phyloP scores from a whole-genome alignment of 2,888 invertebrate genomes.

The Asteroscopus sphinx region DNA sequence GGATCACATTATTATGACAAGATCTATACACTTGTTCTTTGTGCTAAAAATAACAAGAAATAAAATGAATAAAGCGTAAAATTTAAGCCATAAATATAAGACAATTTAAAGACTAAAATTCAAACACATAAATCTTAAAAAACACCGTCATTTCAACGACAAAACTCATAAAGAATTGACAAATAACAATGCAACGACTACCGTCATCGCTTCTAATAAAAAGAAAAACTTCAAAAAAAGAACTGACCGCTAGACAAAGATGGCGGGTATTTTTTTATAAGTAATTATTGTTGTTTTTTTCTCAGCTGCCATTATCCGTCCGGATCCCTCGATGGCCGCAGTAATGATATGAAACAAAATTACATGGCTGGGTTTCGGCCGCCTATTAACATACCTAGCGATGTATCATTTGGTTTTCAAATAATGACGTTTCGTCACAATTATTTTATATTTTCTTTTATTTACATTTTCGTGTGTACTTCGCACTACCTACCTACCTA shows the following conservation, averaged over 20 bases:
- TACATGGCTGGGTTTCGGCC: slow-evolving; percentile 78
- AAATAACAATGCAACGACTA: slow-evolving; percentile 58
- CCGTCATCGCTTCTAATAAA: slow-evolving; percentile 56
- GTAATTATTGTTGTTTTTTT: slow-evolving; percentile 76
- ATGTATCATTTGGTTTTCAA: slow-evolving; percentile 77
- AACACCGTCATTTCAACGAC: slow-evolving; percentile 17
- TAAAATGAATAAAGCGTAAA: too few relatives aligned
- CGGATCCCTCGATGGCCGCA: slow-evolving; percentile 72
- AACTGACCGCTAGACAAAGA: slow-evolving; percentile 73
- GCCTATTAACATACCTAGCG: slow-evolving; percentile 85
- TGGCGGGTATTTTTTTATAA: slow-evolving; percentile 70
- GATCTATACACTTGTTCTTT: too few relatives aligned
- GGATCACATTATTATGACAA: too few relatives aligned
- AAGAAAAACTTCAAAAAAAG: slow-evolving; percentile 50
- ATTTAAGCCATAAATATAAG: too few relatives aligned
- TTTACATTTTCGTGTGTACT: slow-evolving; percentile 18
- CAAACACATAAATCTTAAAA: slow-evolving; percentile 23
- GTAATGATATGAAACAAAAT: slow-evolving; percentile 87
- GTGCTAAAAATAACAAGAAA: too few relatives aligned
- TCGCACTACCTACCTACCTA: slow-evolving; percentile 11
- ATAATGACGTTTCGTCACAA: slow-evolving; percentile 63
- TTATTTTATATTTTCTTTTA: slow-evolving; percentile 31
- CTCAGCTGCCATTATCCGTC: slow-evolving; percentile 80
- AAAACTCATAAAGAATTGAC: slow-evolving; percentile 46
- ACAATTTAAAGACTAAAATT: slow-evolving; percentile 6